phyloP scores from a whole-genome alignment of 2,888 invertebrate species.

The Empis livida region DNA sequence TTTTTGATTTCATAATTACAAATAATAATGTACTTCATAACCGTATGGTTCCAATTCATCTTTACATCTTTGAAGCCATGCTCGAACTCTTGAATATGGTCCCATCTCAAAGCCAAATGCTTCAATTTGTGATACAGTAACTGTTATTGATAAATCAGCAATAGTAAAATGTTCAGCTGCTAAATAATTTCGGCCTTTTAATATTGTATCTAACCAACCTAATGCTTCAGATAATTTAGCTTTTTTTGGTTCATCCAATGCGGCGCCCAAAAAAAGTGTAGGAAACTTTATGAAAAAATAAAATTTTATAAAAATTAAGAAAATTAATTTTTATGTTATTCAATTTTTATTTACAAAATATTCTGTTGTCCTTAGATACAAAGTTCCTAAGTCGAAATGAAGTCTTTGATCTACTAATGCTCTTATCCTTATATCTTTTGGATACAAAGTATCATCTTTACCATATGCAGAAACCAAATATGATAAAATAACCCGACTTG shows the following conservation, averaged over 20 bases:
- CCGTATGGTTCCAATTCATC: constrained; percentile 49
- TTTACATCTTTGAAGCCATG: constrained; percentile 56
- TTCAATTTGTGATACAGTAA: constrained; percentile 35
- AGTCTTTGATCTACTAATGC: constrained; percentile 46
- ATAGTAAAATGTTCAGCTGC: constrained; percentile 43
- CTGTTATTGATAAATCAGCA: constrained; percentile 30
- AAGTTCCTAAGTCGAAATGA: constrained; percentile 43
- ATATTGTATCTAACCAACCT: constrained; percentile 40
- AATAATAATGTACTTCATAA: constrained; percentile 42
- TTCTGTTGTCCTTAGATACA: constrained; percentile 40
- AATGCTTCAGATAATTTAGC: constrained; percentile 43
- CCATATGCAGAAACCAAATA: constrained; percentile 48
- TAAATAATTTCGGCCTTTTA: constrained; percentile 42
- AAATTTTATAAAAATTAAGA: neutral
- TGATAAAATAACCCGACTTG: constrained; percentile 40
- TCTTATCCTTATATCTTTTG: constrained; percentile 43
- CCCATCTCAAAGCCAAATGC: constrained; percentile 41
- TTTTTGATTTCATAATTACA: neutral
- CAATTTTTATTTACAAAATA: constrained; percentile 39
- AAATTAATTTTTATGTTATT: neutral
- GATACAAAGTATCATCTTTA: constrained; percentile 45
- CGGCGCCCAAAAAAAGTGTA: constrained; percentile 36
- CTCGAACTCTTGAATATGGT: constrained; percentile 39
- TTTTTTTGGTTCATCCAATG: constrained; percentile 36
- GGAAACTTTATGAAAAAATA: constrained; percentile 29